These are phyloP conservation scores for Drosophila quasianomalipes DNA, from an alignment of 2,888 invertebrate species.

Conservation along the genomic window DNA sequence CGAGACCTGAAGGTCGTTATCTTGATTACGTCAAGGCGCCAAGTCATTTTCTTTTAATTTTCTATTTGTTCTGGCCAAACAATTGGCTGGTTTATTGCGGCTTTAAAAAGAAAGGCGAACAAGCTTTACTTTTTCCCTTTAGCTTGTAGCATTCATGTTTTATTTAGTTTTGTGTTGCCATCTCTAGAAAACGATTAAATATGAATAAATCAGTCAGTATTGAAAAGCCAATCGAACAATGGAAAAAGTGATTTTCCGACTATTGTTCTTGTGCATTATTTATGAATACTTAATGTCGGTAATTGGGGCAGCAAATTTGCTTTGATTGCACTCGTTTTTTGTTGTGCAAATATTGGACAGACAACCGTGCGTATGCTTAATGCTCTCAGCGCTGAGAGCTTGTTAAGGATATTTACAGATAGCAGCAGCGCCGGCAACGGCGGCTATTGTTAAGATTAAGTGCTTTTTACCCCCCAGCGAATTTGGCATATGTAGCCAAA, in stretches of 20 bases:
- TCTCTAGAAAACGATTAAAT: neutral
- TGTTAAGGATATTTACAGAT: constrained; percentile 20
- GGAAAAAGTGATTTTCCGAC: neutral
- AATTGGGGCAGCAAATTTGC: constrained; percentile 23
- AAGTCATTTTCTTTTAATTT: constrained; percentile 6
- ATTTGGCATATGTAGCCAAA: neutral
- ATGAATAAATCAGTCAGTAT: neutral
- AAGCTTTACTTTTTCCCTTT: neutral
- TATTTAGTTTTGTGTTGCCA: neutral
- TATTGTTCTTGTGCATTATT: neutral
- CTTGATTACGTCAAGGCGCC: constrained; percentile 27
- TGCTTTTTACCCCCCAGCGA: constrained; percentile 30
- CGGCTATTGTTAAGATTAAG: constrained; percentile 50
- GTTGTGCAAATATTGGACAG: constrained; percentile 31
- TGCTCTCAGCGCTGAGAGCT: constrained; percentile 15
- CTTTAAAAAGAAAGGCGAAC: neutral
- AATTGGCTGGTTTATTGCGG: neutral
- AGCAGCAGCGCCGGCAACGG: constrained; percentile 5
- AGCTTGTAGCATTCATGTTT: neutral
- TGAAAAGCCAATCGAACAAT: neutral
- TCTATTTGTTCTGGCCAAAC: neutral
- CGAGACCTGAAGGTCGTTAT: constrained; percentile 15
- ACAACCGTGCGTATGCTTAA: constrained; percentile 48
- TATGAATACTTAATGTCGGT: constrained; percentile 14
- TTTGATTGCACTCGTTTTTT: constrained; percentile 3